Conservation (phyloP, 2,888 invertebrate species). For the Cistogaster globosa region DNA sequence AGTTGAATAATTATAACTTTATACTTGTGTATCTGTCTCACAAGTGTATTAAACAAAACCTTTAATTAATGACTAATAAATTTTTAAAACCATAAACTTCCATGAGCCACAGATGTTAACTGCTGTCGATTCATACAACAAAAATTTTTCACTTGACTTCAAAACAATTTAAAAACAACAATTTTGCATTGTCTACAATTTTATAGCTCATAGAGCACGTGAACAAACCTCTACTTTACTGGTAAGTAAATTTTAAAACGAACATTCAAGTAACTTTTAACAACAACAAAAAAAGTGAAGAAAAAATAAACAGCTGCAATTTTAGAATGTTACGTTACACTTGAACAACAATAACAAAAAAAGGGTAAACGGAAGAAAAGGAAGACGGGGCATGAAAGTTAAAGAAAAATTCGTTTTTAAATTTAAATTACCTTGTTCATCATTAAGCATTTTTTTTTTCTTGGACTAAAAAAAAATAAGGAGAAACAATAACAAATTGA, state of each 20-base stretch:
- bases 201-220: slow-evolving; percentile 54
- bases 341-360: slow-evolving; percentile 45
- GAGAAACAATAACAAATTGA: slow-evolving; percentile 67
- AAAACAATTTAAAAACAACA: slow-evolving; percentile 23
- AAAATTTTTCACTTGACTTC: slow-evolving; percentile 52
- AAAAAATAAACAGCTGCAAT: slow-evolving; percentile 59
- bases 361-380: slow-evolving; percentile 24
- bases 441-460: slow-evolving; percentile 63
- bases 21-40: not conserved
- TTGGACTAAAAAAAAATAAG: slow-evolving; percentile 36
- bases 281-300: slow-evolving; percentile 1
- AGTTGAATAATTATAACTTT: not conserved
- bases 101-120: slow-evolving; percentile 29
- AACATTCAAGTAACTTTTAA: slow-evolving; percentile 38
- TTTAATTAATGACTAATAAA: slow-evolving; percentile 39
- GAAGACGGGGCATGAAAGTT: slow-evolving; percentile 23
- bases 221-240: slow-evolving; percentile 27
- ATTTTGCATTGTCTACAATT: slow-evolving; percentile 52
- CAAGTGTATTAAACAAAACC: not conserved
- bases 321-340: slow-evolving; percentile 56
- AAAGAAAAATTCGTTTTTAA: slow-evolving; percentile 21
- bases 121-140: slow-evolving; percentile 49
- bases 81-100: not conserved
- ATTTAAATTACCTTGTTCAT: slow-evolving; percentile 64
- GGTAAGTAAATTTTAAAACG: too few relatives aligned